phyloP scores from a whole-genome alignment of 2,797 vertebrate species.

The Lithobates pipiens region DNA sequence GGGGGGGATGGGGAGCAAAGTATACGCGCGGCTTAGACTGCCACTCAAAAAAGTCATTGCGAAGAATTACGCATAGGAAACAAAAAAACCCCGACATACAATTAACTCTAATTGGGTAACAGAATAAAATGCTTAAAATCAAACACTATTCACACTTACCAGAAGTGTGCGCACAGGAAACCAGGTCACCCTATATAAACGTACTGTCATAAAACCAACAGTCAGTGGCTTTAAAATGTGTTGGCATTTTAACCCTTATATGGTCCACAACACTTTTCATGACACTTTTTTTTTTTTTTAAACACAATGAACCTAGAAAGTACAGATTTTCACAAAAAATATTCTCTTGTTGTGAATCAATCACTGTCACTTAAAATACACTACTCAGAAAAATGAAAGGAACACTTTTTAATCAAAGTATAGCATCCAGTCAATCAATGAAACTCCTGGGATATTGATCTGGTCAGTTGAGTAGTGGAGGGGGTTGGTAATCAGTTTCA shows the following conservation, averaged over 20 bases:
- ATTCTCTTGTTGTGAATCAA: no score
- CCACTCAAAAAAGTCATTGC: slow-evolving; percentile 14
- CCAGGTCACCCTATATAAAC: slow-evolving; percentile 13
- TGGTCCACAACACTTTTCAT: not conserved
- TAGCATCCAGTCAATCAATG: no score
- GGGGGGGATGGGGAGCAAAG: not conserved
- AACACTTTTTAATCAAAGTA: no score
- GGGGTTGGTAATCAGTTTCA: no score
- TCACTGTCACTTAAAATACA: no score
- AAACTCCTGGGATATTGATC: no score
- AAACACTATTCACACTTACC: slow-evolving; percentile 14
- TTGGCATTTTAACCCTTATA: not conserved
- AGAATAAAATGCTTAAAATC: not conserved
- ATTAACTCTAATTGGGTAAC: slow-evolving; percentile 41
- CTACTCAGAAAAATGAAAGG: no score
- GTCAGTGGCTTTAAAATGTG: slow-evolving; percentile 13
- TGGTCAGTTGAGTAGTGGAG: no score
- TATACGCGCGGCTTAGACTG: not conserved
- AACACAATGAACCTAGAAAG: no score
- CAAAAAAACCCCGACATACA: slow-evolving; percentile 16
- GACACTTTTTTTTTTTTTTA: no score
- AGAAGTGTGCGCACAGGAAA: slow-evolving; percentile 1
- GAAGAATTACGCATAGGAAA: slow-evolving; percentile 39
- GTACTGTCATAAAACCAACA: not conserved
- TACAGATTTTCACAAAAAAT: no score